phyloP scores from a whole-genome alignment of 2,113 vertebrate genomes.

The Misgurnus anguillicaudatus region DNA sequence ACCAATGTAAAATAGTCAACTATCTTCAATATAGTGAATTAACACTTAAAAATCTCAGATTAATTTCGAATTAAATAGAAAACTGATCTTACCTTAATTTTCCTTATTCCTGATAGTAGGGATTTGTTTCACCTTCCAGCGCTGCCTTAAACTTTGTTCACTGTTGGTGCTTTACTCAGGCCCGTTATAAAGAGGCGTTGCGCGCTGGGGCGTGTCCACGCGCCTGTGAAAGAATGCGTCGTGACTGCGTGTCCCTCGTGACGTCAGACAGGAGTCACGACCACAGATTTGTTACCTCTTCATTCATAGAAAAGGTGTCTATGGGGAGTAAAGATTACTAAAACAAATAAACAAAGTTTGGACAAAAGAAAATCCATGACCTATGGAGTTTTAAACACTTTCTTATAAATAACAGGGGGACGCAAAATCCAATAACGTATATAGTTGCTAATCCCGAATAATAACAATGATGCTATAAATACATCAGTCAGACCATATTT shows the following conservation, averaged over 20 bases:
- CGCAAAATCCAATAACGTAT: background rate
- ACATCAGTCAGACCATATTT: background rate
- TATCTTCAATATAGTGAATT: too few relatives aligned
- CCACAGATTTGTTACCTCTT: constrained; percentile 52
- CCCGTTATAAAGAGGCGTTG: constrained; percentile 68
- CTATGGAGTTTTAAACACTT: background rate
- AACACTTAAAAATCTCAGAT: too few relatives aligned
- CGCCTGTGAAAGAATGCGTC: constrained; percentile 61
- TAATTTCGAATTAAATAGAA: background rate
- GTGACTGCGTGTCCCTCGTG: constrained; percentile 67
- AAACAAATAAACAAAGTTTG: background rate
- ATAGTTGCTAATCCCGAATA: background rate
- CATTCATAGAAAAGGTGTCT: constrained; percentile 66
- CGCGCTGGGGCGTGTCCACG: constrained; percentile 52
- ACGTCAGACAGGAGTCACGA: constrained; percentile 64
- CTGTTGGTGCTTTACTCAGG: constrained; percentile 39
- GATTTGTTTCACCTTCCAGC: constrained; percentile 20
- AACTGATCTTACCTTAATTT: constrained; percentile 1
- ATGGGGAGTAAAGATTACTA: background rate
- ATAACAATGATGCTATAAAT: background rate
- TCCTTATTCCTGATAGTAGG: constrained; percentile 10
- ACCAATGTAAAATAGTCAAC: background rate
- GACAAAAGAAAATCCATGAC: background rate
- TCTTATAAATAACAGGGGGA: background rate
- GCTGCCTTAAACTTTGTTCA: constrained; percentile 44